A percentile compares a stretch with the other conserved stretches of the same genome.
Evolutionary conservation across 2,797 vertebrate genomes (phyloP).

Genomic region (Clarias pachynema): DNA sequence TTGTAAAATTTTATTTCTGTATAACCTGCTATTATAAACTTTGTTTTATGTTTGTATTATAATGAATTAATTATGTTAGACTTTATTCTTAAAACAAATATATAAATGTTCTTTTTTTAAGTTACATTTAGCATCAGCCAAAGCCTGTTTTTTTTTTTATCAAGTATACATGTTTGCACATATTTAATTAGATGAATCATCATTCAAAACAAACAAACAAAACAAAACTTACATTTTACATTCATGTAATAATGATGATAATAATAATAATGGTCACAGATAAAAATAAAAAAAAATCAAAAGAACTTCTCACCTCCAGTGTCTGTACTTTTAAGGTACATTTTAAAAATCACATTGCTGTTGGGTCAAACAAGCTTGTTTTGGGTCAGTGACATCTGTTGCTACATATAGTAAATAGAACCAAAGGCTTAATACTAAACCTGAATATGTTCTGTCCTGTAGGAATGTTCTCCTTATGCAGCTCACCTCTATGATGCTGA

Average conservation of each 20-base stretch:
- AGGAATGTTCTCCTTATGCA: slow-evolving; percentile 84
- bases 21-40: neutral
- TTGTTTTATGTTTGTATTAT: neutral
- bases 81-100: neutral
- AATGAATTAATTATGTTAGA: neutral
- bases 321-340: neutral
- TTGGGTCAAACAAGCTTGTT: neutral
- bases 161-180: neutral
- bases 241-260: neutral
- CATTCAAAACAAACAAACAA: neutral
- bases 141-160: neutral
- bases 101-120: neutral
- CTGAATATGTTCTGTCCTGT: slow-evolving; percentile 6
- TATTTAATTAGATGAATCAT: neutral
- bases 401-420: neutral
- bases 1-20: neutral
- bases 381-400: neutral
- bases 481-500: slow-evolving; percentile 84
- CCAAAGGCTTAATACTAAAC: neutral
- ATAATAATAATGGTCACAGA: too few species aligned
- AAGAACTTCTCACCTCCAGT: neutral
- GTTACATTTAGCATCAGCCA: neutral
- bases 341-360: neutral
- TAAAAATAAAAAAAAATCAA: too few species aligned
- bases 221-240: neutral